Evolutionary conservation across 2,888 invertebrate genomes (phyloP).

Genomic region (Aspidiotus destructor): DNA sequence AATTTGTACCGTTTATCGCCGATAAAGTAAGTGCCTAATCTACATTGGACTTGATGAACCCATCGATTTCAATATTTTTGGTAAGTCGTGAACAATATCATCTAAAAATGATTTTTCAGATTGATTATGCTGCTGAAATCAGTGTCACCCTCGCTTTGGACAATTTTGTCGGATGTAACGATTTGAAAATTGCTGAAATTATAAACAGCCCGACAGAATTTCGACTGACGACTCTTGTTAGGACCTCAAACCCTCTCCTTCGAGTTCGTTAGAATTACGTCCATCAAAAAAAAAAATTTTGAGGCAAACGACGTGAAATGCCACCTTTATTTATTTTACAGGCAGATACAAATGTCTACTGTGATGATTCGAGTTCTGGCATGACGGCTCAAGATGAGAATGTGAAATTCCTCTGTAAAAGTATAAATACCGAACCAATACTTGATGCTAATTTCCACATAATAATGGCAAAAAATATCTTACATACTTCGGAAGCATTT

Average conservation of each 20-base stretch:
- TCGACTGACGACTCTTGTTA: constrained; percentile 9
- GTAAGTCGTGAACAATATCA: too few species aligned
- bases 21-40: constrained; percentile 36
- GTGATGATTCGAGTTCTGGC: constrained; percentile 5
- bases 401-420: constrained; percentile 55
- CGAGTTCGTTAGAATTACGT: background rate
- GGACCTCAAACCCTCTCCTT: constrained; percentile 24
- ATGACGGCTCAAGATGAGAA: constrained; percentile 10
- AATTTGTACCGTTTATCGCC: constrained; percentile 66
- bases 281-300: background rate
- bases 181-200: constrained; percentile 34
- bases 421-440: constrained; percentile 47
- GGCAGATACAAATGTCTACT: constrained; percentile 33
- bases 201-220: constrained; percentile 28
- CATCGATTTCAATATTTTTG: background rate
- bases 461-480: constrained; percentile 55
- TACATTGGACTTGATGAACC: background rate
- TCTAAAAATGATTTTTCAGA: background rate
- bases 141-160: constrained; percentile 34
- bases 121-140: constrained; percentile 26
- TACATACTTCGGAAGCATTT: constrained; percentile 49
- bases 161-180: constrained; percentile 31
- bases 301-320: background rate
- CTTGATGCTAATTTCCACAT: constrained; percentile 59
- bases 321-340: background rate